Evolutionary conservation across 2,888 invertebrate genomes (phyloP).

Genomic region (Auanema freiburgensis): DNA sequence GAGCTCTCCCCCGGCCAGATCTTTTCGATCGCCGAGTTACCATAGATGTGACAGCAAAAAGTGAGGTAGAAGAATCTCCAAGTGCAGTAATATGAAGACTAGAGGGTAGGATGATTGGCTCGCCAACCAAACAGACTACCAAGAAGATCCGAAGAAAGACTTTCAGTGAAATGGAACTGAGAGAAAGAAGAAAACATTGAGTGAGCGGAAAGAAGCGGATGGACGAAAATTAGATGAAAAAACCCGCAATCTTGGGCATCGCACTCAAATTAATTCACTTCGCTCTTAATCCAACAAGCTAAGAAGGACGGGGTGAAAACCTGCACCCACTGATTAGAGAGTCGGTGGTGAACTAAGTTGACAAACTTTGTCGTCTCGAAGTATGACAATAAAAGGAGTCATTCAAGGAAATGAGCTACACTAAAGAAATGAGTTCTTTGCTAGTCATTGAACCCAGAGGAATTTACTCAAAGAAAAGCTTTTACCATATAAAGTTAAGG

Average conservation of each 20-base stretch:
- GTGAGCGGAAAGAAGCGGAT: constrained; percentile 6
- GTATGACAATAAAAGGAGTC: constrained; percentile 12
- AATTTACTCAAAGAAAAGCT: background rate
- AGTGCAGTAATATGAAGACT: no score
- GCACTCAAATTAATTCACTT: constrained; percentile 25
- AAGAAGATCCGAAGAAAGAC: no score
- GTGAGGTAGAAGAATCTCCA: no score
- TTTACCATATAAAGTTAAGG: no score
- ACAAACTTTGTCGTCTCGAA: background rate
- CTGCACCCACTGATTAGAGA: constrained; percentile 1
- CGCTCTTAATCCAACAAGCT: constrained; percentile 8
- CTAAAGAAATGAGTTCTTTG: constrained; percentile 4
- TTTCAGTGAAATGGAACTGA: no score
- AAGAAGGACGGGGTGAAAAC: background rate
- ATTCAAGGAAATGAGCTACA: constrained; percentile 13
- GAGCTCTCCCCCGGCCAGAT: no score
- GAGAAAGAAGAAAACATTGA: no score
- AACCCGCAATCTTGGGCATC: constrained; percentile 22
- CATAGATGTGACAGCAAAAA: no score
- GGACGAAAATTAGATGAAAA: constrained; percentile 11
- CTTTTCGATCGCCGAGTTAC: no score
- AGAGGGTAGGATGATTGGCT: no score
- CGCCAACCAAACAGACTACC: no score
- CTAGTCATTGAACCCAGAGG: background rate
- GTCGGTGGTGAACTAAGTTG: background rate